phyloP scores from a whole-genome alignment of 2,888 invertebrate species.

The Schrankia costaestrigalis region DNA sequence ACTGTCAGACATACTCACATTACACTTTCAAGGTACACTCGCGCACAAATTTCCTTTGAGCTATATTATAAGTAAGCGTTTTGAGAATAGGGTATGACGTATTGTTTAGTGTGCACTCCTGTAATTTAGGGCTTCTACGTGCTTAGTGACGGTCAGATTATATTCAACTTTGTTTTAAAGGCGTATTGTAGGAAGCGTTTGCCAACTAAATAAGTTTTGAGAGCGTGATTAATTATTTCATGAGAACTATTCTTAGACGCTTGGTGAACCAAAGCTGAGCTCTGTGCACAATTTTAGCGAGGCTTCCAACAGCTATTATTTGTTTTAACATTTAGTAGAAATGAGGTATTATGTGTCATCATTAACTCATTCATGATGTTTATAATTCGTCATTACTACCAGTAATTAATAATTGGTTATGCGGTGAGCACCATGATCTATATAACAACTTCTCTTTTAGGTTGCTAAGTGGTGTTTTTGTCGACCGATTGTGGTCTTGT shows the following conservation, averaged over 20 bases:
- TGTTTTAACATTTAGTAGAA: too few species aligned
- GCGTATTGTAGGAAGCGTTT: slow-evolving; percentile 13
- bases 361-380: too few species aligned
- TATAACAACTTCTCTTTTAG: too few species aligned
- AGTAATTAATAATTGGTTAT: too few species aligned
- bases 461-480: too few species aligned
- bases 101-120: slow-evolving; percentile 43
- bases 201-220: slow-evolving; percentile 17
- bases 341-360: too few species aligned
- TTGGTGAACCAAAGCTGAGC: too few species aligned
- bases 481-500: too few species aligned
- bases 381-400: too few species aligned
- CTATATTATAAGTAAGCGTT: slow-evolving; percentile 35
- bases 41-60: slow-evolving; percentile 46
- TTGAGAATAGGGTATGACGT: slow-evolving; percentile 56
- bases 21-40: slow-evolving; percentile 33
- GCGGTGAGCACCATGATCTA: too few species aligned
- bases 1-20: slow-evolving; percentile 34
- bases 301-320: too few species aligned
- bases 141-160: slow-evolving; percentile 26
- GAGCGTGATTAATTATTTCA: slow-evolving; percentile 17
- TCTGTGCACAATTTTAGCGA: too few species aligned
- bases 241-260: slow-evolving; percentile 3
- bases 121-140: slow-evolving; percentile 39
- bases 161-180: slow-evolving; percentile 29